phyloP scores from a whole-genome alignment of 2,113 vertebrate species.

The Perca flavescens region DNA sequence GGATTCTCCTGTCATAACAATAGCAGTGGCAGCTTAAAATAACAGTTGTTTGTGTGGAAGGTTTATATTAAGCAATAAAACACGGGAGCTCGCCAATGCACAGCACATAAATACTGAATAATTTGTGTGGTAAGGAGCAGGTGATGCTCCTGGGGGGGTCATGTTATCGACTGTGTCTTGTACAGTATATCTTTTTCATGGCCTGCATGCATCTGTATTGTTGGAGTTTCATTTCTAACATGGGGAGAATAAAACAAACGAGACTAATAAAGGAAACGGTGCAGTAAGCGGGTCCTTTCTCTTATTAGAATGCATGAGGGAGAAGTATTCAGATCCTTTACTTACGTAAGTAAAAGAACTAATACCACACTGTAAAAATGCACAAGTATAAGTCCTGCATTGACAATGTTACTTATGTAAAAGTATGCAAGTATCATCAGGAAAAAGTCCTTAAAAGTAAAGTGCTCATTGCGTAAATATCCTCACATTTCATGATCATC shows the following conservation, averaged over 20 bases:
- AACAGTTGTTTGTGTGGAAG: slow-evolving; percentile 69
- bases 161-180: slow-evolving; percentile 41
- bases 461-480: no score
- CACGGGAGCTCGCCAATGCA: slow-evolving; percentile 59
- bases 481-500: no score
- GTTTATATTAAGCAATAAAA: slow-evolving; percentile 77
- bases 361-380: no score
- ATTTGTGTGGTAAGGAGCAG: slow-evolving; percentile 59
- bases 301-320: neutral
- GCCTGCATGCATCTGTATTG: slow-evolving; percentile 18
- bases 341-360: no score
- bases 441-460: no score
- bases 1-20: slow-evolving; percentile 78
- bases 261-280: slow-evolving; percentile 1
- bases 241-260: slow-evolving; percentile 28
- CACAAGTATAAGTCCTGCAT: no score
- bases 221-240: slow-evolving; percentile 11
- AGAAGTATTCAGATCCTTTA: no score
- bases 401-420: no score
- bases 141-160: slow-evolving; percentile 46
- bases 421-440: no score
- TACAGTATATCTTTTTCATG: slow-evolving; percentile 49
- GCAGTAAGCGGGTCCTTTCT: slow-evolving; percentile 2
- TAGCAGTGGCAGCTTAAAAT: slow-evolving; percentile 72
- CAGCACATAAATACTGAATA: slow-evolving; percentile 69